phyloP scores from a whole-genome alignment of 2,888 invertebrate species.

The Tenthredo livida region DNA sequence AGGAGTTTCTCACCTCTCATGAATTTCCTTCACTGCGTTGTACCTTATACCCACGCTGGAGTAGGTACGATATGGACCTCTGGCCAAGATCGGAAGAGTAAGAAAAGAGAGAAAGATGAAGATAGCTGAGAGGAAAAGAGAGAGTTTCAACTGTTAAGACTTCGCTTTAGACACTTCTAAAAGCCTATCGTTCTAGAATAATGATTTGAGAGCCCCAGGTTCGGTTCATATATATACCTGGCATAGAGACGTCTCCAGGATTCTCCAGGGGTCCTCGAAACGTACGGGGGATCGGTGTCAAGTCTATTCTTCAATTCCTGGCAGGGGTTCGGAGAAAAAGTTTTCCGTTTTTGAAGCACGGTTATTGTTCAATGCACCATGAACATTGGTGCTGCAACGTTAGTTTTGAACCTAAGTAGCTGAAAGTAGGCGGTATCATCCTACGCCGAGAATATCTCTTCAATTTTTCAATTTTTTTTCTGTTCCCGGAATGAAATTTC shows the following conservation, averaged over 20 bases:
- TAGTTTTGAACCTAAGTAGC: not conserved
- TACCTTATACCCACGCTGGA: not conserved
- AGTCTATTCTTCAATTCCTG: constrained; percentile 63
- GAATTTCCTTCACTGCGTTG: not conserved
- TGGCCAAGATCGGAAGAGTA: constrained; percentile 18
- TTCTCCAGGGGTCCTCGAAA: constrained; percentile 60
- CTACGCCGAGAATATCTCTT: not conserved
- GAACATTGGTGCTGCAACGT: not conserved
- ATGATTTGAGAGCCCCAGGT: constrained; percentile 63
- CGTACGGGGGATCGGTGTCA: constrained; percentile 61
- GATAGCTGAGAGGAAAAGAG: constrained; percentile 28
- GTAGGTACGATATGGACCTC: not conserved
- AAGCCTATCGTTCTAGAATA: constrained; percentile 31
- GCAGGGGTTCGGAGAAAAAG: constrained; percentile 56
- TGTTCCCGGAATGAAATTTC: not conserved
- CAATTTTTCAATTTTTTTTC: not conserved
- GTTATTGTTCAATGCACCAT: constrained; percentile 6
- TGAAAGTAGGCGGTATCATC: not conserved
- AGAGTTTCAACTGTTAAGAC: constrained; percentile 55
- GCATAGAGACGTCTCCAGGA: constrained; percentile 64
- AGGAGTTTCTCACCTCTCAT: constrained; percentile 40
- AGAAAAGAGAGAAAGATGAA: constrained; percentile 11
- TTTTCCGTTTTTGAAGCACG: not conserved
- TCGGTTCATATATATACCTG: constrained; percentile 54
- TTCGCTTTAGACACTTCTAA: constrained; percentile 28